Base-by-base conservation (phyloP, 2,797 vertebrate genomes). In the Tenualosa ilisha region DNA sequence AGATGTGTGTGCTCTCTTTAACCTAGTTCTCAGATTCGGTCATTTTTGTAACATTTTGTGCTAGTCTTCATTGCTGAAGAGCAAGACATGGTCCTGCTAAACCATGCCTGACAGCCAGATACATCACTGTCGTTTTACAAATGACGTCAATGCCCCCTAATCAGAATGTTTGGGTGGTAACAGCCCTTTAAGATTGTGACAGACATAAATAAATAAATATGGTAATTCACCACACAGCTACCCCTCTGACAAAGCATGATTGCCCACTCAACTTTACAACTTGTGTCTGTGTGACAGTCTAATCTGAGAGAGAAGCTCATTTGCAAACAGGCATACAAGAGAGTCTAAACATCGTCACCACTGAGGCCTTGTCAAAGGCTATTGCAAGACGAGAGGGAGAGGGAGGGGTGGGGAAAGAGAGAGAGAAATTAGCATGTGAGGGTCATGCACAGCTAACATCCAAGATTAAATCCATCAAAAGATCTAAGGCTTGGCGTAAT, bases 381-480 rank as follows among this genome's bases (percentile, higher is more conserved):
- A 59, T 59, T 59, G 17, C 56, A 59, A 59, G 56, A 59, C 65
- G 37, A 31, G 65, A 1, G 65, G 26, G 65, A 53, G 51, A 31
- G 31, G 31, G 31, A 31, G 31, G 51, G 51, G 46, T 46, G 46
- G 7, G 46, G 31, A 1, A 46, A 7, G 2, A 24, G n/a, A 12
- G 9, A 12, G 12, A 1, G 49, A 50, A 89, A 95, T 95, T 94
- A 95, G 93, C 94, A 95, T 96, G 93, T 93, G 83, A 91, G 93
- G 94, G 94, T 94, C 91, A 85, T 84, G 65, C 90, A 91, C 90
- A 93, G 91, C 91, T 95, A 95, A 95, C 95, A 95, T 95, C 93
- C 93, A 91, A 96, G 94, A 96, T 96, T 95, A 96, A 96, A 96
- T 95, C 94, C 94, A 95, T 95, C 94, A 94, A 89, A 85, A 93